A percentile compares a stretch with the other conserved stretches of the same genome.
Evolutionary conservation across 2,888 invertebrate species (phyloP).

Genomic region (Dicyrtoma fusca): DNA sequence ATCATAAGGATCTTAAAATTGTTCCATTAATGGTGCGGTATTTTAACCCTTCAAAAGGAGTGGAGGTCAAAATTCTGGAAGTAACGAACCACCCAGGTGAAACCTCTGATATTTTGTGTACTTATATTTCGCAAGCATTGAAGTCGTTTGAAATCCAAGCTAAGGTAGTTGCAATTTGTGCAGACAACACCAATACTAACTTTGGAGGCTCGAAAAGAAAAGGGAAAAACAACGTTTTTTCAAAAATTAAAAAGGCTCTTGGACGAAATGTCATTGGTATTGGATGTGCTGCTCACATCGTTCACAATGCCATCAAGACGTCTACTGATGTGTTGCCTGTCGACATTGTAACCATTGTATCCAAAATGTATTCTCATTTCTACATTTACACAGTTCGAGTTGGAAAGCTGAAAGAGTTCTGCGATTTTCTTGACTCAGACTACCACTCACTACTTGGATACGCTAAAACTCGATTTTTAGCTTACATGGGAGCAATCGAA

Average conservation of each 20-base stretch:
- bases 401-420: conserved; percentile 56
- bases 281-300: conserved; percentile 58
- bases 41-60: conserved; percentile 9
- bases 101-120: background rate
- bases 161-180: conserved; percentile 32
- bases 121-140: too few relatives aligned
- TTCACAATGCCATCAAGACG: conserved; percentile 58
- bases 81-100: conserved; percentile 2
- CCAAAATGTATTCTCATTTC: conserved; percentile 59
- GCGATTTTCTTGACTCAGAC: too few relatives aligned
- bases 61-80: background rate
- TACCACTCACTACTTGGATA: too few relatives aligned
- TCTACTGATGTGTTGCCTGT: conserved; percentile 58
- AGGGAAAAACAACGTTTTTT: conserved; percentile 56
- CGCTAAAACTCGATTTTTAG: conserved; percentile 56
- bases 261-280: conserved; percentile 49
- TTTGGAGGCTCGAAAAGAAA: conserved; percentile 55
- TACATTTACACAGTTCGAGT: conserved; percentile 58
- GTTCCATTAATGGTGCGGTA: background rate
- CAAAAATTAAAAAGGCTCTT: conserved; percentile 54
- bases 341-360: conserved; percentile 58
- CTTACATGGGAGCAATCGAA: conserved; percentile 54
- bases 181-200: conserved; percentile 51
- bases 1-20: background rate
- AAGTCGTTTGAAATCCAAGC: background rate